phyloP scores from a whole-genome alignment of 2,797 vertebrate genomes.

The Brachymystax lenok region DNA sequence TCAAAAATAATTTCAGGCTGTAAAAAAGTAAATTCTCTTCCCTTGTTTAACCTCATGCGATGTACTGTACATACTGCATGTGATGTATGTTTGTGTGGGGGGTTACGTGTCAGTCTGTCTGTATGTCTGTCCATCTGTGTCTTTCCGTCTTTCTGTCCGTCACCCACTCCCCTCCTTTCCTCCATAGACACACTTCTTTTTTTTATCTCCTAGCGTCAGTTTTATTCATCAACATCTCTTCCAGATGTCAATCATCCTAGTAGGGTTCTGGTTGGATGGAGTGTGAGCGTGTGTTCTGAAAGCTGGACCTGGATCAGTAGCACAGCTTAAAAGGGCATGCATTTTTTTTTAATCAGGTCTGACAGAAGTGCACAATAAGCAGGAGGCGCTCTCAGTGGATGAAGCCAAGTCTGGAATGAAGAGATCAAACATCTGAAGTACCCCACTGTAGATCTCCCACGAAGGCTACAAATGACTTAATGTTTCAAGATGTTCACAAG shows the following conservation, averaged over 20 bases:
- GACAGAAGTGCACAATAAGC: constrained; percentile 79
- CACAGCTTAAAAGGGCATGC: constrained; percentile 50
- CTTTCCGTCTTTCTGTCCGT: neutral
- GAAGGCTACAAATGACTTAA: constrained; percentile 72
- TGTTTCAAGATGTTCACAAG: constrained; percentile 62
- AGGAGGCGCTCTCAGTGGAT: constrained; percentile 67
- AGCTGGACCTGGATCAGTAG: constrained; percentile 55
- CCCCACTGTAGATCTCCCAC: constrained; percentile 65
- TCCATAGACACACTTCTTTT: neutral
- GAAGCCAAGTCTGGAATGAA: constrained; percentile 77
- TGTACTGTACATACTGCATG: neutral
- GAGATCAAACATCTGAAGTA: constrained; percentile 73
- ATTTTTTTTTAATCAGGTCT: constrained; percentile 62
- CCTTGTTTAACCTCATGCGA: neutral
- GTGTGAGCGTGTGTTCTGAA: constrained; percentile 34
- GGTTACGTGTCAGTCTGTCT: constrained; percentile 17
- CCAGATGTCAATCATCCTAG: constrained; percentile 22
- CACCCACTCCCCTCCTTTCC: constrained; percentile 1
- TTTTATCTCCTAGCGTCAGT: constrained; percentile 42
- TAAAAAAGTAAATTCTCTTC: neutral
- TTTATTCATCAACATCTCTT: constrained; percentile 44
- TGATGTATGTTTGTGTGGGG: neutral
- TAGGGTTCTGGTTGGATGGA: constrained; percentile 38
- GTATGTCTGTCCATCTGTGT: neutral
- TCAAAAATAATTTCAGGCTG: neutral